These are phyloP conservation scores for human DNA, from an alignment of 2,113 vertebrate genomes.

Conservation along the genomic window DNA sequence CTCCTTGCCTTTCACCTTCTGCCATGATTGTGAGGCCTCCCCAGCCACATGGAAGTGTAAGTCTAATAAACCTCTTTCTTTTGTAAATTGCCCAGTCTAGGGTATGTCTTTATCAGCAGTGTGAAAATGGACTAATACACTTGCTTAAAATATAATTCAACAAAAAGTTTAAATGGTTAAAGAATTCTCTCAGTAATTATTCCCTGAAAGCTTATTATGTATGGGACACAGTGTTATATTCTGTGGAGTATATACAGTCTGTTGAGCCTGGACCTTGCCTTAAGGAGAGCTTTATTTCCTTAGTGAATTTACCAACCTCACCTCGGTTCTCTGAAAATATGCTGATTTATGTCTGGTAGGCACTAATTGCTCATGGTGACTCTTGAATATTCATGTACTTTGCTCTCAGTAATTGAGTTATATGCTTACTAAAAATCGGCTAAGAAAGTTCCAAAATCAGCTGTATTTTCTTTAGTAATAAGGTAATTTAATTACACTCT, in stretches of 20 bases:
- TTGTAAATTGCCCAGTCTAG: too few relatives aligned
- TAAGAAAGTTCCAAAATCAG: conserved; percentile 12
- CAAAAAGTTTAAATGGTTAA: not conserved
- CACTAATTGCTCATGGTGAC: not conserved
- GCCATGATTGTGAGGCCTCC: too few relatives aligned
- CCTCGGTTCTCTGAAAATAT: not conserved
- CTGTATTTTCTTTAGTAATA: conserved; percentile 53
- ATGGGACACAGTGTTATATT: not conserved
- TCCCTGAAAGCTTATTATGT: not conserved
- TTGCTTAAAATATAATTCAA: not conserved
- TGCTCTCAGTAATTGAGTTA: conserved; percentile 24
- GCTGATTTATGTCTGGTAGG: not conserved
- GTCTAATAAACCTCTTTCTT: too few relatives aligned
- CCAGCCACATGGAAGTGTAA: too few relatives aligned
- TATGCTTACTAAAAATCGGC: conserved; percentile 24
- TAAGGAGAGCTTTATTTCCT: conserved; percentile 16
- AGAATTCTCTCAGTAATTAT: not conserved
- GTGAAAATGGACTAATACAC: too few relatives aligned
- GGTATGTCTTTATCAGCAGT: too few relatives aligned
- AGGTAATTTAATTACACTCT: conserved; percentile 36
- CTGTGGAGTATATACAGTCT: not conserved
- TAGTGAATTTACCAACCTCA: conserved; percentile 14
- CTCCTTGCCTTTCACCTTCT: too few relatives aligned
- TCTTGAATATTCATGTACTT: conserved; percentile 23
- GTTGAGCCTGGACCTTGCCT: not conserved